Conservation (phyloP, 2,113 vertebrate genomes). For the Rana temporaria region DNA sequence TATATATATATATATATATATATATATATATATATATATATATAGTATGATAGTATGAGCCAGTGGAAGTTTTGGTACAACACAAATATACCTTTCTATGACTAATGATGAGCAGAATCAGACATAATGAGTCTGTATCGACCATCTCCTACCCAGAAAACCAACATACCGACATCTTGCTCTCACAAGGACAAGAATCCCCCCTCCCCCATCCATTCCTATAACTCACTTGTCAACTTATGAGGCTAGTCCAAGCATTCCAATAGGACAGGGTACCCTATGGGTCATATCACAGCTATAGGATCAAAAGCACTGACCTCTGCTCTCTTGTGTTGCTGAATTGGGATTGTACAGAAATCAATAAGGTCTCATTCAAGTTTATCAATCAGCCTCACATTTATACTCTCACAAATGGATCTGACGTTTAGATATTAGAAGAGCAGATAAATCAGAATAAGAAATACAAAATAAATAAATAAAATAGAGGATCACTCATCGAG, state of each 20-base stretch:
- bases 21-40: too few species aligned
- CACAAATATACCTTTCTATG: too few species aligned
- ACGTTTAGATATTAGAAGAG: background rate
- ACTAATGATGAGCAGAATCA: too few species aligned
- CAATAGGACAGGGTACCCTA: background rate
- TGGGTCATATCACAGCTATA: constrained; percentile 43
- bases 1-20: too few species aligned
- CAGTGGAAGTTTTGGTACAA: too few species aligned
- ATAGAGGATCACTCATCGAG: too few species aligned
- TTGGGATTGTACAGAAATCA: constrained; percentile 23
- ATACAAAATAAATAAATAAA: too few species aligned
- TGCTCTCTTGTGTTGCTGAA: constrained; percentile 13
- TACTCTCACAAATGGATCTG: background rate
- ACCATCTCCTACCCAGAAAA: background rate
- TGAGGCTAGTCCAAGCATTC: constrained; percentile 5
- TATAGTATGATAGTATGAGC: too few species aligned
- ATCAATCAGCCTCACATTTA: constrained; percentile 30
- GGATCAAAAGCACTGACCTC: constrained; percentile 26
- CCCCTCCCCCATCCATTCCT: background rate
- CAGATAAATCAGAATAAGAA: too few species aligned
- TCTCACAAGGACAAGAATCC: background rate
- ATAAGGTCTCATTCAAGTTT: constrained; percentile 37
- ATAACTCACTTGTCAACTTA: background rate
- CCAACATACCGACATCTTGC: background rate
- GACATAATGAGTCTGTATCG: too few species aligned